Evolutionary conservation across 1,140 invertebrate species (phyloP).

Genomic region (Popillia japonica): DNA sequence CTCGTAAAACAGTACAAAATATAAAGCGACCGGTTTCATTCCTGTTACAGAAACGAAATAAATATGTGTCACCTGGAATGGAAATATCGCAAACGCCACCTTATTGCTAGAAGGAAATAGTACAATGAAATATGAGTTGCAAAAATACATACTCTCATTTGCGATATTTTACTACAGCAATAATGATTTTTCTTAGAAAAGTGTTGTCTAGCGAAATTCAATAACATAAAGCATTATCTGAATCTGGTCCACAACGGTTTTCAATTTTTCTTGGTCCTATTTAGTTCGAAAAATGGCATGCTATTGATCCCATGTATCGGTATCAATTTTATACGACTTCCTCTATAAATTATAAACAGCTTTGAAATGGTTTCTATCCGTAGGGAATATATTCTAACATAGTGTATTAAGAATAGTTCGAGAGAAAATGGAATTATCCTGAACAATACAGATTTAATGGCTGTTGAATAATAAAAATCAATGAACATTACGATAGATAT

Average conservation of each 20-base stretch:
- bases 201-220: background rate
- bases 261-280: background rate
- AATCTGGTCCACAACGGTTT: background rate
- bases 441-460: too few species aligned
- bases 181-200: background rate
- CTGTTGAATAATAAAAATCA: too few species aligned
- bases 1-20: too few species aligned
- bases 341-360: conserved; percentile 10
- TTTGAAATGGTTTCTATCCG: background rate
- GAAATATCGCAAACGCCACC: background rate
- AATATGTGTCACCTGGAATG: background rate
- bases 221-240: background rate
- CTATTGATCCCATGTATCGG: background rate
- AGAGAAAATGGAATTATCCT: background rate
- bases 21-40: too few species aligned
- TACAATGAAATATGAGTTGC: background rate
- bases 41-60: background rate
- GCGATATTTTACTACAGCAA: background rate
- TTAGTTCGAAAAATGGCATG: background rate
- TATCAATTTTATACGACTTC: conserved; percentile 15
- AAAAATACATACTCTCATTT: background rate
- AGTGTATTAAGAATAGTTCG: too few species aligned
- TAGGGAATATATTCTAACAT: too few species aligned
- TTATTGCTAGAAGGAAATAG: background rate
- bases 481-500: too few species aligned